Conservation (phyloP, 1,140 invertebrate species). For the Drosophila parabipectinata region DNA sequence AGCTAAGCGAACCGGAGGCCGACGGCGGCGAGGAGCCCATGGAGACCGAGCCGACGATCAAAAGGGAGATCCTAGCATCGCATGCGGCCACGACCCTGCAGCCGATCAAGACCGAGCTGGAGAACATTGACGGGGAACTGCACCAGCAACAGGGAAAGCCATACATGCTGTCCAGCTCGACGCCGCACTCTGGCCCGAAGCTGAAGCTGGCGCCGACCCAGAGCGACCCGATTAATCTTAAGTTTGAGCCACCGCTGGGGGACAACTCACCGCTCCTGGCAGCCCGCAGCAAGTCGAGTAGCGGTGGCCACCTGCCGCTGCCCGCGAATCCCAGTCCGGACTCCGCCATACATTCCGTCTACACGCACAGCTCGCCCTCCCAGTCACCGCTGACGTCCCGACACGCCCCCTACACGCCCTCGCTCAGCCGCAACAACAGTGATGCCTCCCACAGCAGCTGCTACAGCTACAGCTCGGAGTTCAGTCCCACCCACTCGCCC, state of each 20-base stretch:
- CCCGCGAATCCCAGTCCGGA: slow-evolving; percentile 91
- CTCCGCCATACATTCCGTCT: slow-evolving; percentile 94
- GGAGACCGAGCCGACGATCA: slow-evolving; percentile 81
- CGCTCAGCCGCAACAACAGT: slow-evolving; percentile 93
- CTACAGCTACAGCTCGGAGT: slow-evolving; percentile 90
- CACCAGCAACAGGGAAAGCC: slow-evolving; percentile 39
- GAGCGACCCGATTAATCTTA: slow-evolving; percentile 83
- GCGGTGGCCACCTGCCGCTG: slow-evolving; percentile 80
- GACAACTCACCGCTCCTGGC: slow-evolving; percentile 70
- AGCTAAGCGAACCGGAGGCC: slow-evolving; percentile 89
- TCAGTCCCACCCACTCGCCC: slow-evolving; percentile 93
- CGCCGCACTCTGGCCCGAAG: slow-evolving; percentile 30
- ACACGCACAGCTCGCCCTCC: slow-evolving; percentile 91
- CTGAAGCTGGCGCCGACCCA: slow-evolving; percentile 75
- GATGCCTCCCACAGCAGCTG: slow-evolving; percentile 94
- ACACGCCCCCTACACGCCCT: slow-evolving; percentile 91
- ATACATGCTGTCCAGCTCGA: slow-evolving; percentile 29
- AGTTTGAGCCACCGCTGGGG: slow-evolving; percentile 70
- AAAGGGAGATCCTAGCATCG: slow-evolving; percentile 56
- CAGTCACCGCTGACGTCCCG: slow-evolving; percentile 93
- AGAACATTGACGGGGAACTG: slow-evolving; percentile 67
- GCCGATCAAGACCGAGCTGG: slow-evolving; percentile 69
- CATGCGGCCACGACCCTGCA: slow-evolving; percentile 21
- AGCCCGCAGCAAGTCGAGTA: slow-evolving; percentile 71
- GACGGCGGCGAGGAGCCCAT: slow-evolving; percentile 84